phyloP scores from a whole-genome alignment of 1,140 invertebrate species.

The Brachionus koreanus region DNA sequence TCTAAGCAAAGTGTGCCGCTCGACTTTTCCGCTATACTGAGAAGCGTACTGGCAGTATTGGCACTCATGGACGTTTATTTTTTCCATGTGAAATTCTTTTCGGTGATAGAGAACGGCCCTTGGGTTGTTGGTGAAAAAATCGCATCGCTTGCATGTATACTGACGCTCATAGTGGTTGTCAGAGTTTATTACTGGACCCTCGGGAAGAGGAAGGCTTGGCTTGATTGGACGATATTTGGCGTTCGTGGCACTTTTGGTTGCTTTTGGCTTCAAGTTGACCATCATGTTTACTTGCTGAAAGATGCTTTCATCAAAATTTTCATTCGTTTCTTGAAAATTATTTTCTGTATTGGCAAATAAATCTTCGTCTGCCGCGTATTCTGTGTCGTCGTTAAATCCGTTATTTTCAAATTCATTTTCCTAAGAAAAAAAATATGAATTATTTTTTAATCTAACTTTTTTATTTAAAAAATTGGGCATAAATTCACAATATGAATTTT shows the following conservation, averaged over 20 bases:
- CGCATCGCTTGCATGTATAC: constrained; percentile 34
- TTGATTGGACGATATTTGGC: not conserved
- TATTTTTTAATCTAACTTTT: too few species aligned
- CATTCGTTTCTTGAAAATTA: not conserved
- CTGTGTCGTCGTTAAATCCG: not conserved
- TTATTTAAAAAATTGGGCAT: not conserved
- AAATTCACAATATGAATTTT: not conserved
- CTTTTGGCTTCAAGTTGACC: not conserved
- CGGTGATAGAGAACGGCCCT: constrained; percentile 33
- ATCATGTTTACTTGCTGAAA: not conserved
- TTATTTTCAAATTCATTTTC: constrained; percentile 15
- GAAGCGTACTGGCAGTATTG: constrained; percentile 34
- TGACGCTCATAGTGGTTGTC: constrained; percentile 37
- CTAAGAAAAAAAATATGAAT: not conserved
- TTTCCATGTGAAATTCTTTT: constrained; percentile 21
- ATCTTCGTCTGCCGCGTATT: not conserved
- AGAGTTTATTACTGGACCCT: constrained; percentile 26
- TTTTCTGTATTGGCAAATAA: not conserved
- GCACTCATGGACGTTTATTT: constrained; percentile 40
- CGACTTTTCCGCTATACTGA: constrained; percentile 39
- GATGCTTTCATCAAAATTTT: not conserved
- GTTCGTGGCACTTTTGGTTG: not conserved
- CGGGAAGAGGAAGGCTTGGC: not conserved
- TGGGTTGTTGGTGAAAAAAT: constrained; percentile 31
- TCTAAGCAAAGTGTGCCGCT: constrained; percentile 34